phyloP scores from a whole-genome alignment of 2,797 vertebrate genomes.

The Dendrocincla fuliginosa region DNA sequence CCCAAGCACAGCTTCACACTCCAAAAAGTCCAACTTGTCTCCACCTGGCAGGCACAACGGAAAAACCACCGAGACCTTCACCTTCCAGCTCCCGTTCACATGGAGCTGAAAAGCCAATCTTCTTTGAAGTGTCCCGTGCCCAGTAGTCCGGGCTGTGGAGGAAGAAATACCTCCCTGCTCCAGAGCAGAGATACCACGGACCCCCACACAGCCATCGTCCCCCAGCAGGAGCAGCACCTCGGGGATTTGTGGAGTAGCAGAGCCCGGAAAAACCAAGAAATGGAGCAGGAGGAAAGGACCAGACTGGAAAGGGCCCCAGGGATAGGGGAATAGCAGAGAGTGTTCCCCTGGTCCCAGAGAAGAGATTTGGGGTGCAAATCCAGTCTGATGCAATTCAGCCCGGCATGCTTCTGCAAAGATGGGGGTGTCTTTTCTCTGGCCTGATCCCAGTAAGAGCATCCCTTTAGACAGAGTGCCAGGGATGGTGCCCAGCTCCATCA shows the following conservation, averaged over 20 bases:
- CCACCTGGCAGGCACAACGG: slow-evolving; percentile 62
- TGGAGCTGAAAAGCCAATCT: slow-evolving; percentile 28
- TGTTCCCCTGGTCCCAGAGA: background rate
- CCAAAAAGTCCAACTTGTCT: slow-evolving; percentile 49
- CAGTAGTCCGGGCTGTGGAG: background rate
- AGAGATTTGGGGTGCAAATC: background rate
- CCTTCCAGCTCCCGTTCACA: slow-evolving; percentile 54
- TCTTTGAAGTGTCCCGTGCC: slow-evolving; percentile 30
- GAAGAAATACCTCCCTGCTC: background rate
- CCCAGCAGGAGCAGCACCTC: background rate
- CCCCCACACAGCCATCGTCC: background rate
- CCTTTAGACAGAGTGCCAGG: rapidly evolving
- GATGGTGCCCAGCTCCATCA: background rate
- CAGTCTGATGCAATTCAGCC: background rate
- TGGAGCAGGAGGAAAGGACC: background rate
- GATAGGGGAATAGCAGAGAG: background rate
- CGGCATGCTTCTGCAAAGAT: background rate
- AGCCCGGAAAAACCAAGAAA: background rate
- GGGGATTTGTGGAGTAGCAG: background rate
- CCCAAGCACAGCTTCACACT: slow-evolving; percentile 57
- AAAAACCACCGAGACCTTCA: slow-evolving; percentile 57
- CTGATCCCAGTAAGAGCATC: background rate
- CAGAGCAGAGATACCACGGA: rapidly evolving
- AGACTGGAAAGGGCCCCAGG: background rate
- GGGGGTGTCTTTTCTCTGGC: background rate